These are phyloP conservation scores for Caenorhabditis tropicalis DNA, from an alignment of 1,140 invertebrate species.

Conservation along the genomic window DNA sequence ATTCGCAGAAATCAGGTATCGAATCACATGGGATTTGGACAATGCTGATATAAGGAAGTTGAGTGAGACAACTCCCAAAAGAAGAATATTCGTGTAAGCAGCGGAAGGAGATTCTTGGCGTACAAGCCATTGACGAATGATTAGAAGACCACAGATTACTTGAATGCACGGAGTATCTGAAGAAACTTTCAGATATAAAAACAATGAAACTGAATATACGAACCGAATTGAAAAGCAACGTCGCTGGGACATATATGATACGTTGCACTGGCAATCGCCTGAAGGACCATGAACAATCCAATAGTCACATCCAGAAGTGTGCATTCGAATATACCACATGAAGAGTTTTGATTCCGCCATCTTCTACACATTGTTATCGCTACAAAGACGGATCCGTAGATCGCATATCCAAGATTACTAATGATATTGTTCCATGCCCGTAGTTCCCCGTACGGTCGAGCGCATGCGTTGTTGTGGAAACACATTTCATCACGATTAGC, in stretches of 20 bases:
- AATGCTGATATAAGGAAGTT: background rate
- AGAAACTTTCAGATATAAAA: background rate
- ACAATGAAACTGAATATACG: too few species aligned
- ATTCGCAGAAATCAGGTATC: background rate
- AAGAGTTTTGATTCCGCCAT: background rate
- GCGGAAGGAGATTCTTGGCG: constrained; percentile 2
- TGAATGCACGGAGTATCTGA: constrained; percentile 26
- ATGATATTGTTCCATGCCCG: constrained; percentile 32
- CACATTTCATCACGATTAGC: constrained; percentile 28
- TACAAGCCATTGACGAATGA: background rate
- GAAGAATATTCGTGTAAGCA: background rate
- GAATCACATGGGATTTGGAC: background rate
- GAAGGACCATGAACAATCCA: constrained; percentile 22
- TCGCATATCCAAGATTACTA: constrained; percentile 30
- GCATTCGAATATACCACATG: background rate
- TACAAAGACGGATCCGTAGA: background rate
- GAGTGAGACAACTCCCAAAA: background rate
- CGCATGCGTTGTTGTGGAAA: constrained; percentile 18
- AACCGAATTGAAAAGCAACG: constrained; percentile 31
- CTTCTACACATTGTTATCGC: background rate
- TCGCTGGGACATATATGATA: constrained; percentile 38
- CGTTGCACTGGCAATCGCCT: constrained; percentile 5
- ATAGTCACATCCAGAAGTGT: background rate
- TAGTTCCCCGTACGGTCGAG: background rate
- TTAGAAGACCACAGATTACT: constrained; percentile 18